These are phyloP conservation scores for Osmoderma eremita DNA, from an alignment of 2,888 invertebrate species.

Conservation along the genomic window DNA sequence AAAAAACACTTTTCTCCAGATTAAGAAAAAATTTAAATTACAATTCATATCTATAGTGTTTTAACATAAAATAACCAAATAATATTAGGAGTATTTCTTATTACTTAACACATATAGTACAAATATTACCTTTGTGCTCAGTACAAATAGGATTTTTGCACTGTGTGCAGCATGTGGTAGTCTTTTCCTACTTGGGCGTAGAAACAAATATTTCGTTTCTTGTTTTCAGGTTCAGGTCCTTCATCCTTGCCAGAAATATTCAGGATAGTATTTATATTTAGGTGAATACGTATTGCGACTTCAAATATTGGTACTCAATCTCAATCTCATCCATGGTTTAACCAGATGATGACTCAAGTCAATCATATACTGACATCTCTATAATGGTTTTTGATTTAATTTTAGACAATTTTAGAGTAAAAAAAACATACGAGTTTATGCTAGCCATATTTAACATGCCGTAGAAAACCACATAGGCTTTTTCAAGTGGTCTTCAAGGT, in stretches of 20 bases:
- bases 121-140: background rate
- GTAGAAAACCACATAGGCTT: no score
- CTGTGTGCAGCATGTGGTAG: background rate
- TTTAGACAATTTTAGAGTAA: background rate
- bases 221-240: background rate
- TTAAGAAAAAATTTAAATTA: background rate
- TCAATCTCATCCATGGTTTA: no score
- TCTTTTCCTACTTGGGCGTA: constrained; percentile 7
- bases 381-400: no score
- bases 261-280: no score
- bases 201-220: constrained; percentile 5
- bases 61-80: background rate
- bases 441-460: no score
- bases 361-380: no score
- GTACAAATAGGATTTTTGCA: background rate
- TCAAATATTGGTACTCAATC: no score
- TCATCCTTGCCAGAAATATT: no score
- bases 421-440: no score
- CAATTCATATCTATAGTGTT: background rate
- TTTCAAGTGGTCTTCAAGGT: background rate
- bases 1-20: no score
- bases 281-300: no score
- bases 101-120: background rate
- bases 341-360: no score
- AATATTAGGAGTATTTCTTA: background rate